Percentiles rank a stretch among this genome's conserved stretches.
These are phyloP conservation scores for Phalacrocorax pelagicus DNA, from an alignment of 2,113 vertebrate genomes.

Conservation along the genomic window DNA sequence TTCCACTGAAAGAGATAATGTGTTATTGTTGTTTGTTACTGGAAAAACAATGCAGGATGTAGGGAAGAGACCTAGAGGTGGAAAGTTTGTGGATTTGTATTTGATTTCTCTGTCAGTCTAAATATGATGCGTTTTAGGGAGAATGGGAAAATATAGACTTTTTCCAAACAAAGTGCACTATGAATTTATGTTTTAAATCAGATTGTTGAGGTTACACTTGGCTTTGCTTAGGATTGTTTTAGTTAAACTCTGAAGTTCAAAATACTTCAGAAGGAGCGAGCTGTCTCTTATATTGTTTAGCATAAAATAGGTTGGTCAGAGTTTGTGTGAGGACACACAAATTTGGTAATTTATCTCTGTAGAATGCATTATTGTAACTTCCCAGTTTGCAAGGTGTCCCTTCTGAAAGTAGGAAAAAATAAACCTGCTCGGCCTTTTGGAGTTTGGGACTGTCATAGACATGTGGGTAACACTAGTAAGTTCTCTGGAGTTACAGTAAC, in stretches of 20 bases:
- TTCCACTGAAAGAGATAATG: background rate
- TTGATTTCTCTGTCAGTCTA: background rate
- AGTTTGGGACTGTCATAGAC: background rate
- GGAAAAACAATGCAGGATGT: background rate
- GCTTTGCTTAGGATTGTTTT: background rate
- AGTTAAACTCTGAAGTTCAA: background rate
- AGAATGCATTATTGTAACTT: background rate
- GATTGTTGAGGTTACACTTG: background rate
- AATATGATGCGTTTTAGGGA: background rate
- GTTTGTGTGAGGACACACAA: background rate
- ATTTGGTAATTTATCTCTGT: background rate
- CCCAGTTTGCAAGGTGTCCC: background rate
- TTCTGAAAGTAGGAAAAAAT: background rate
- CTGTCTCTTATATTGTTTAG: background rate
- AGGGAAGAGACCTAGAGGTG: background rate
- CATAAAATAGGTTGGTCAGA: background rate
- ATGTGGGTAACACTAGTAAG: fast-evolving
- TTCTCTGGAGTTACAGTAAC: background rate
- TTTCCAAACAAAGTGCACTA: background rate
- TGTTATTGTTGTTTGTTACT: background rate
- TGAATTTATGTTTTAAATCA: background rate
- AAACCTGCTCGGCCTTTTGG: background rate
- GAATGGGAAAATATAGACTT: background rate
- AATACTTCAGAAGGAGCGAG: background rate
- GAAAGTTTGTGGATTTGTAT: background rate